A percentile compares a stretch with the other conserved stretches of the same genome.
These are phyloP conservation scores for Heliconius aoede DNA, from an alignment of 2,888 invertebrate species.

Conservation along the genomic window DNA sequence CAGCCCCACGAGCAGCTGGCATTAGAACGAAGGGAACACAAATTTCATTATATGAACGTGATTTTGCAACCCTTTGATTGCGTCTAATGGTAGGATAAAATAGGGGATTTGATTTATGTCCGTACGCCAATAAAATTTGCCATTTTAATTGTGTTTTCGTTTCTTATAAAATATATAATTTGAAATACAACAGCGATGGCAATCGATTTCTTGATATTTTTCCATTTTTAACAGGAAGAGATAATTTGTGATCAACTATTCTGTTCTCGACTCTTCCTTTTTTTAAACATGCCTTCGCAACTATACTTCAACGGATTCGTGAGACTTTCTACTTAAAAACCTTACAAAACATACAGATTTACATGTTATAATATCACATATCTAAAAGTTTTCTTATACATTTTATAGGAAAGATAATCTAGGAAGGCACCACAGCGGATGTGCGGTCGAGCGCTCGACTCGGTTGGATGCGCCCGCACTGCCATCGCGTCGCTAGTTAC, in stretches of 20 bases:
- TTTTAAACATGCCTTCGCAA: neutral
- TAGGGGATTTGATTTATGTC: slow-evolving; percentile 35
- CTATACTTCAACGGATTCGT: neutral
- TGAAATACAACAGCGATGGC: neutral
- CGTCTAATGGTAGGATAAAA: slow-evolving; percentile 64
- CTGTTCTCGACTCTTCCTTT: neutral
- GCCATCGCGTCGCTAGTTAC: slow-evolving; percentile 75
- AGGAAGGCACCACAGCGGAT: slow-evolving; percentile 77
- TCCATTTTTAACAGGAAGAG: neutral
- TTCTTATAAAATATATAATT: neutral
- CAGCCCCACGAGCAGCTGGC: slow-evolving; percentile 68
- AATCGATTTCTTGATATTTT: neutral
- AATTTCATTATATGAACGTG: slow-evolving; percentile 66
- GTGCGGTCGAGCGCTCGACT: slow-evolving; percentile 78
- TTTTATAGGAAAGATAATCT: slow-evolving; percentile 57
- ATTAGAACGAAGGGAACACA: slow-evolving; percentile 62
- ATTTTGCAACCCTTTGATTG: slow-evolving; percentile 77
- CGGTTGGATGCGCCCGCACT: slow-evolving; percentile 73
- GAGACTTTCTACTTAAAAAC: neutral
- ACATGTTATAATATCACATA: neutral
- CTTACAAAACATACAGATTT: neutral
- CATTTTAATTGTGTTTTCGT: slow-evolving; percentile 19
- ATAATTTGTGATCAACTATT: neutral
- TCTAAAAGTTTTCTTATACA: slow-evolving; percentile 45
- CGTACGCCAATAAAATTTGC: slow-evolving; percentile 21